Base-by-base conservation (phyloP, 2,888 invertebrate species). In the Cybosia mesomella region DNA sequence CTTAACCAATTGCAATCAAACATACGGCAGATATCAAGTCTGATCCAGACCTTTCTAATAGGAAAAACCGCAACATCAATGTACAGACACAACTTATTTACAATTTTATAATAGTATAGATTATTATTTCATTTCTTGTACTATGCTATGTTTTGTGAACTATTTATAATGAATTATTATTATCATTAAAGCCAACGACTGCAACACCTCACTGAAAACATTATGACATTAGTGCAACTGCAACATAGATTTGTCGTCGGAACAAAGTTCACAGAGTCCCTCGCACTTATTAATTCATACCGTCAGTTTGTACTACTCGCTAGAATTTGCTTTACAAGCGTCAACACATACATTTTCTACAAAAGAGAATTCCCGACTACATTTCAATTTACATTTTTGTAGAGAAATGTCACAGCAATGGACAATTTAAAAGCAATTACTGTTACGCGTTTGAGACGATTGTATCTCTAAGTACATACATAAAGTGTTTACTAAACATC, bases 401-500 rank as follows among this genome's bases (percentile, higher is more conserved):
- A 32, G 28, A 53, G 53, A 67, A 70, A 57, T 53, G 39, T 66
- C n/a, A 62, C 34, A 58, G 21, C 66, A 54, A 62, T 28, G 62
- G 65, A 70, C 64, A 68, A 73, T 77, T 73, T 71, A 73, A 80
- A 71, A 75, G 66, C 64, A 76, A 79, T 80, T 77, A 70, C 32
- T 69, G 59, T 67, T 24, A 57, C 68, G 60, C 54, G 71, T 62
- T 66, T 28, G 59, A 73, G 60, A 28, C 62, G 68, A 68, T 71
- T 62, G 69, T 72, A 74, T 74, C 64, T 72, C 64, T 11, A 22
- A 0, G 49, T n/a, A 49, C 59, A 64, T 71, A 76, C 77, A 74
- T 74, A 75, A 83, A 82, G 72, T 79, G 83, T 80, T 83, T 75
- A 73, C 77, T 79, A 77, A 80, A 80, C 73, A 81, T 73, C 49